Evolutionary conservation across 2,888 invertebrate species (phyloP), one percentile per base, ranked within the genome.

Genomic region (Pocota personata): DNA sequence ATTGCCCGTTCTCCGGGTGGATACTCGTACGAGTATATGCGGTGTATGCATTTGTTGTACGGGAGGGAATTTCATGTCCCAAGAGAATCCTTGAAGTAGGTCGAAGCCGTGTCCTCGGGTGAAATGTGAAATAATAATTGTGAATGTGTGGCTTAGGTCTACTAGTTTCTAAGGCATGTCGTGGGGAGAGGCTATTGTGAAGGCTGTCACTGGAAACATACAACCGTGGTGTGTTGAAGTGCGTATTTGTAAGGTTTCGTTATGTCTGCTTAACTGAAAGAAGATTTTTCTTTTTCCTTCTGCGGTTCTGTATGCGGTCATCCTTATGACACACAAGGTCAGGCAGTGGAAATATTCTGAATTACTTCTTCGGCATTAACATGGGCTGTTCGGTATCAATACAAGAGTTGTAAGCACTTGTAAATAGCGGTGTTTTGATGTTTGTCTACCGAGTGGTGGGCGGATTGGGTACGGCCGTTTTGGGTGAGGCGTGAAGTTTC

Each of bases 71-170:
- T 57, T 21, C 32, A 43, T 32, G 64, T 64, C 43, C 30, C 21
- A 30, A 30, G 60, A 8, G 50, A 78, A 78, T 73, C 78, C 71
- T 78, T 83, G 35, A 30, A 69, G 30, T 24, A 57, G 48, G 69
- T 84, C 57, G 83, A 79, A 83, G 79, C 57, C 50, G 64, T 79
- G 60, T 82, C 60, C n/a, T n/a, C 62, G 73, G 69, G 79, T 75
- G 73, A 83, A 79, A 83, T 73, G 72, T 78, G 55, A 79, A 83
- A 73, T 79, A 79, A 75, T 80, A 80, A 78, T 78, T 78, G 77
- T 78, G 78, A 73, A 69, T 84, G 69, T 84, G 69, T 57, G 79
- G 78, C 82, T 72, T 82, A 78, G 58, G 78, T 71, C 76, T 69
- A 57, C 62, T 67, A 43, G 43, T 64, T 78, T 73, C 67, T 50